Evolutionary conservation across 2,797 vertebrate species (phyloP).

Genomic region (Crocodylus rhombifer): DNA sequence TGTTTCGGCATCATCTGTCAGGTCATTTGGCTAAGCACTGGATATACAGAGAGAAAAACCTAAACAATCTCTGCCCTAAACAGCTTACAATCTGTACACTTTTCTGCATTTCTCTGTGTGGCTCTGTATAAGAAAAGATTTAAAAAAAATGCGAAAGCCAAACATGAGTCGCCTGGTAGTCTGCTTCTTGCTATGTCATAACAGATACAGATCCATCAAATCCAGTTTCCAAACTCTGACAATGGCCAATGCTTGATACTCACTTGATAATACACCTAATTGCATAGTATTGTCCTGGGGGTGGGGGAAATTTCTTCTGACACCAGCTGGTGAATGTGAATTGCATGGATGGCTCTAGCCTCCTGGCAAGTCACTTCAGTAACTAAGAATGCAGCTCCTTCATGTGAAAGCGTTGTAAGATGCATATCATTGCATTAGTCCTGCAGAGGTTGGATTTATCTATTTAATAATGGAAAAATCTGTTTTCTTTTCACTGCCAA

Average conservation of each 20-base stretch:
- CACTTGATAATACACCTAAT: background rate
- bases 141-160: background rate
- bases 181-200: background rate
- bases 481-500: background rate
- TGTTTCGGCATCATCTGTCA: background rate
- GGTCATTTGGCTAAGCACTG: background rate
- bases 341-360: fast-evolving
- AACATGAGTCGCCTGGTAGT: background rate
- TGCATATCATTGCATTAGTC: fast-evolving
- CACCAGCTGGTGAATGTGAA: fast-evolving
- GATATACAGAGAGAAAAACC: background rate
- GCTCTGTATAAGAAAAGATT: background rate
- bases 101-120: background rate
- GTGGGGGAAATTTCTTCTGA: background rate
- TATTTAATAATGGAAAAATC: background rate
- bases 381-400: background rate
- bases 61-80: background rate
- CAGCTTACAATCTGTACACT: background rate
- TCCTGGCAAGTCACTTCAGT: background rate
- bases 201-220: background rate
- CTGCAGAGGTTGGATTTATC: background rate
- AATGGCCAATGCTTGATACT: background rate
- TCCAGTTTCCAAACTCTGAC: background rate
- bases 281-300: background rate
- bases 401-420: background rate